These are phyloP conservation scores for Drosophila sp. DNA, from an alignment of 1,140 invertebrate genomes.

Conservation along the genomic window DNA sequence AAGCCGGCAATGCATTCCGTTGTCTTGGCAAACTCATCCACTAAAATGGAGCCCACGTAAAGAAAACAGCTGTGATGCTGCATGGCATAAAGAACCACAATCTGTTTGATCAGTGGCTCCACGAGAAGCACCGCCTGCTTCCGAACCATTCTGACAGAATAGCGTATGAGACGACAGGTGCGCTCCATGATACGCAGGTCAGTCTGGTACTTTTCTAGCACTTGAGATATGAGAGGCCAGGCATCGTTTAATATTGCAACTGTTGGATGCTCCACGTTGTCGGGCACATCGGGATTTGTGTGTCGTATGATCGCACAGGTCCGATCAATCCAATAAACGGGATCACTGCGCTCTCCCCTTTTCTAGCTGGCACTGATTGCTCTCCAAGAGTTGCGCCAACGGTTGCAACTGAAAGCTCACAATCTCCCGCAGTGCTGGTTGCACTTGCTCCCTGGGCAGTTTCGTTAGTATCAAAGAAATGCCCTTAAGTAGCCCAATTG, in stretches of 20 bases:
- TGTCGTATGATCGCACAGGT: slow-evolving; percentile 95
- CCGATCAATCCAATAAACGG: slow-evolving; percentile 96
- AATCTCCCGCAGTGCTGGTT: slow-evolving; percentile 90
- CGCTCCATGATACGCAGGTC: slow-evolving; percentile 96
- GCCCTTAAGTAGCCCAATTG: slow-evolving; percentile 93
- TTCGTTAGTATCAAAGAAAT: slow-evolving; percentile 88
- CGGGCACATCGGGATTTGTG: slow-evolving; percentile 87
- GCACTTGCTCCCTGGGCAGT: slow-evolving; percentile 87
- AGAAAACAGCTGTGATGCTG: slow-evolving; percentile 97
- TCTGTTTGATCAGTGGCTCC: slow-evolving; percentile 93
- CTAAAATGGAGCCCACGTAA: slow-evolving; percentile 97
- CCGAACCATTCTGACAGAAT: slow-evolving; percentile 94
- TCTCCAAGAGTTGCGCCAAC: slow-evolving; percentile 86
- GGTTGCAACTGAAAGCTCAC: slow-evolving; percentile 91
- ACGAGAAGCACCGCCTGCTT: slow-evolving; percentile 91
- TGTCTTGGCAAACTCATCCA: slow-evolving; percentile 94
- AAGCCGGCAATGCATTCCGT: slow-evolving; percentile 89
- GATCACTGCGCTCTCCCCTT: slow-evolving; percentile 88
- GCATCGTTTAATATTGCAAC: slow-evolving; percentile 91
- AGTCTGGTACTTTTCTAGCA: slow-evolving; percentile 90
- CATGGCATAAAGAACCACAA: slow-evolving; percentile 92
- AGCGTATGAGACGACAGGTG: slow-evolving; percentile 95
- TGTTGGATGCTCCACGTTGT: slow-evolving; percentile 91
- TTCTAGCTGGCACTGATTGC: slow-evolving; percentile 55
- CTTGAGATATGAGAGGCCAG: slow-evolving; percentile 94